Percentiles rank a stretch among this genome's conserved stretches.
These are phyloP conservation scores for Chlorodrepanis virens DNA, from an alignment of 2,113 vertebrate species.

Conservation along the genomic window DNA sequence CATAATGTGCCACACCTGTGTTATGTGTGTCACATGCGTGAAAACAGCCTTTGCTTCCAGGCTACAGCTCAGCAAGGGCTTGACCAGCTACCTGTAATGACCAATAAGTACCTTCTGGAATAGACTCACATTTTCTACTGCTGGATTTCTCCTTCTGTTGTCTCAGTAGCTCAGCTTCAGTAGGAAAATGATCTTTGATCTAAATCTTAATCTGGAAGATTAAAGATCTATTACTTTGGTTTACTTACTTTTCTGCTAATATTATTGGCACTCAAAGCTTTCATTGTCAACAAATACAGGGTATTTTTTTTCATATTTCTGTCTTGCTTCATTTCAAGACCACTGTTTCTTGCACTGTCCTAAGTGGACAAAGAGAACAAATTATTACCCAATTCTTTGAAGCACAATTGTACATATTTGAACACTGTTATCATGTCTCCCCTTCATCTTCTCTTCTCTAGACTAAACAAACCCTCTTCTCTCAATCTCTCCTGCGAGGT, in stretches of 20 bases:
- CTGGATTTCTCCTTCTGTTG: background rate
- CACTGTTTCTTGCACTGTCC: background rate
- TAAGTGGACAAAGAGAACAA: background rate
- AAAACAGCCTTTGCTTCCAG: background rate
- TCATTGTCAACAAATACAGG: background rate
- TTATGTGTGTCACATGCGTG: background rate
- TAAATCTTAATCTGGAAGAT: background rate
- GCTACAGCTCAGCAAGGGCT: background rate
- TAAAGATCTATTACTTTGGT: background rate
- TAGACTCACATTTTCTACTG: background rate
- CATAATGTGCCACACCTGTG: background rate
- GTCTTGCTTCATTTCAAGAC: background rate
- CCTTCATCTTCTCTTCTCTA: slow-evolving; percentile 11
- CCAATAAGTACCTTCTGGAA: background rate
- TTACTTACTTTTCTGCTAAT: background rate
- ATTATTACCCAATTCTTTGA: background rate
- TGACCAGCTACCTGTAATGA: background rate
- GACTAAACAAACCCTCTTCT: slow-evolving; percentile 49
- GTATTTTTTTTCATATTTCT: background rate
- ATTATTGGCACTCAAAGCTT: background rate
- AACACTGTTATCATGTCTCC: slow-evolving; percentile 18
- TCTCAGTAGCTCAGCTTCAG: background rate
- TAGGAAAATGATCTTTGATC: background rate
- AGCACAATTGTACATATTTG: background rate
- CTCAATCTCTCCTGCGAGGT: background rate